A percentile compares a stretch with the other conserved stretches of the same genome.
phyloP scores from a whole-genome alignment of 2,113 vertebrate genomes.

The Acrocephalus arundinaceus region DNA sequence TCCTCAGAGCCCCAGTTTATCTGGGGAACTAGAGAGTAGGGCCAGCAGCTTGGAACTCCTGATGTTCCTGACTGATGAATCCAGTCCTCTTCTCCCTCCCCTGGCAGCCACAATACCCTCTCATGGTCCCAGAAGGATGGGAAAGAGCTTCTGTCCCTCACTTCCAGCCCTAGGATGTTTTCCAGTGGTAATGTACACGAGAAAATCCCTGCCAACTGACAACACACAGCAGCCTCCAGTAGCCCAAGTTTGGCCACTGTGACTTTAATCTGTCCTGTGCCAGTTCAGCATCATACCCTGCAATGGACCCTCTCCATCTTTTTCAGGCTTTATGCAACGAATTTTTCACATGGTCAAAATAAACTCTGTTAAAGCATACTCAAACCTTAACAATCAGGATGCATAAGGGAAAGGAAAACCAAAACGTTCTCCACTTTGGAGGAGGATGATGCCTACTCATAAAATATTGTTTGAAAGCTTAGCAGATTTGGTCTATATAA shows the following conservation, averaged over 20 bases:
- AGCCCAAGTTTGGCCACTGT: not conserved
- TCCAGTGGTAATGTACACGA: not conserved
- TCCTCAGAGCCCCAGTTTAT: not conserved
- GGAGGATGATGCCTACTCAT: not conserved
- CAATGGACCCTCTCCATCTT: not conserved
- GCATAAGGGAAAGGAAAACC: not conserved
- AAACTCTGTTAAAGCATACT: not conserved
- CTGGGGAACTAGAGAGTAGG: not conserved
- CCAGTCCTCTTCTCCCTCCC: not conserved
- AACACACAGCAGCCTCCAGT: not conserved
- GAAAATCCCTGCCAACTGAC: not conserved
- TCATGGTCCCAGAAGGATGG: not conserved
- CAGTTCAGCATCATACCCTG: not conserved
- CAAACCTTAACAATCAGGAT: not conserved
- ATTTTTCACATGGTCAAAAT: not conserved
- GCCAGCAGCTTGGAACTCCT: not conserved
- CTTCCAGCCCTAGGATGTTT: not conserved
- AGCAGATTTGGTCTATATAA: not conserved
- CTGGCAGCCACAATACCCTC: accelerated
- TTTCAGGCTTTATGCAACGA: not conserved
- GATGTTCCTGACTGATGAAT: not conserved
- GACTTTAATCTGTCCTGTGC: not conserved
- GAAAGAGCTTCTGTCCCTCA: not conserved
- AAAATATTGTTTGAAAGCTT: not conserved
- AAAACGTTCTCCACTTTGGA: not conserved